phyloP scores from a whole-genome alignment of 2,888 invertebrate species.

The Xylocampa areola region DNA sequence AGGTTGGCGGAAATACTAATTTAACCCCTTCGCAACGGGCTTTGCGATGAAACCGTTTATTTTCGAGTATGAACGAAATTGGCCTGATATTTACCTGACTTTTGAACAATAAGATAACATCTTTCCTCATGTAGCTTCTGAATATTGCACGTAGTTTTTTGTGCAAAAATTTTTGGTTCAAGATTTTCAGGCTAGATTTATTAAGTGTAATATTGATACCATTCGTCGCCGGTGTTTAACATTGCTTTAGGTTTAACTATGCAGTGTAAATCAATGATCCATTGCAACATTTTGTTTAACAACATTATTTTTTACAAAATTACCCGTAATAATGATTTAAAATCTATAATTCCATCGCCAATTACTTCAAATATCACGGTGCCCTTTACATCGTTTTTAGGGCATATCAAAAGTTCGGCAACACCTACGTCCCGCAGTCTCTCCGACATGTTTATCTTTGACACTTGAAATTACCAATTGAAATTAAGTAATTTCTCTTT shows the following conservation, averaged over 20 bases:
- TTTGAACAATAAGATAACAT: conserved; percentile 30
- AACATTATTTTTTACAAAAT: conserved; percentile 42
- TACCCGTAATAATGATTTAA: conserved; percentile 31
- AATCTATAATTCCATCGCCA: conserved; percentile 47
- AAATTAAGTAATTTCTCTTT: conserved; percentile 5
- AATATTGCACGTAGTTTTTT: neutral
- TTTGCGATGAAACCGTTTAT: conserved; percentile 57
- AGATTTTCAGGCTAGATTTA: neutral
- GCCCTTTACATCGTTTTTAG: conserved; percentile 34
- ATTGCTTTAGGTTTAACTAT: conserved; percentile 13
- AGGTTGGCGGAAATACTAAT: conserved; percentile 59
- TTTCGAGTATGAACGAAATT: conserved; percentile 45
- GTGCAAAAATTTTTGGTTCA: neutral
- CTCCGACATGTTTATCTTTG: conserved; percentile 17
- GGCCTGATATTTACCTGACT: conserved; percentile 39
- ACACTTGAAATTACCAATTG: neutral
- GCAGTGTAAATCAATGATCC: conserved; percentile 21
- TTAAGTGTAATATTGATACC: conserved; percentile 26
- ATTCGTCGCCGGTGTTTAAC: neutral
- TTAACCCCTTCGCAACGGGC: conserved; percentile 49
- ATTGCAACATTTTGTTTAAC: conserved; percentile 28
- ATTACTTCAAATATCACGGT: conserved; percentile 49
- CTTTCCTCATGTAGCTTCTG: neutral
- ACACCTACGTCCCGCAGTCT: conserved; percentile 15
- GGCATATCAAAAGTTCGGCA: conserved; percentile 19